Conservation (phyloP, 2,113 vertebrate genomes). For the Ictalurus furcatus region DNA sequence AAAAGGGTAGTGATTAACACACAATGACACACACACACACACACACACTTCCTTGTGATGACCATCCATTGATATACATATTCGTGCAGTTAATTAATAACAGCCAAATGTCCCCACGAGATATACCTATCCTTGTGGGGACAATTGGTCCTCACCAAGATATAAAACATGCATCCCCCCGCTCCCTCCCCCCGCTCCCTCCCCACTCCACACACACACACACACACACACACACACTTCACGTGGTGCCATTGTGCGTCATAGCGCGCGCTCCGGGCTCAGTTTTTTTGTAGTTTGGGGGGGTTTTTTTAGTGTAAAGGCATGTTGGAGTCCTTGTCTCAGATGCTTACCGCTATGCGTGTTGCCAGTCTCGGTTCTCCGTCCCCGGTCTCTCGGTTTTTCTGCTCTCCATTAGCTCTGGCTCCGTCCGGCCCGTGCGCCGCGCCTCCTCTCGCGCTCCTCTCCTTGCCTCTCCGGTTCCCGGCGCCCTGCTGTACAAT, state of each 20-base stretch:
- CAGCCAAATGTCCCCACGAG: background rate
- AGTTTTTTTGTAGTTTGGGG: no score
- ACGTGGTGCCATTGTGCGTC: conserved; percentile 25
- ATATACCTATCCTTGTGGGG: background rate
- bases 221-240: background rate
- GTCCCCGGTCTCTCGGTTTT: conserved; percentile 58
- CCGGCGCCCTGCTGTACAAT: conserved; percentile 88
- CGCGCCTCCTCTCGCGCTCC: conserved; percentile 71
- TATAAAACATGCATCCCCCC: background rate
- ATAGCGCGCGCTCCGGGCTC: background rate
- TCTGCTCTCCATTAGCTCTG: conserved; percentile 78
- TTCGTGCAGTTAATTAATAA: background rate
- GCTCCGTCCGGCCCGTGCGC: conserved; percentile 70
- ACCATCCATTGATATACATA: background rate
- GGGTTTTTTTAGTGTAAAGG: background rate
- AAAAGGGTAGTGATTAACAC: no score
- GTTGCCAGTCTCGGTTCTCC: conserved; percentile 82
- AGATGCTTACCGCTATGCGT: conserved; percentile 84
- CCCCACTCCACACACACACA: no score
- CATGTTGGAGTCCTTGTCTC: background rate
- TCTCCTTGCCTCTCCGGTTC: conserved; percentile 75
- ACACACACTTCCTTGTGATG: background rate
- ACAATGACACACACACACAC: background rate
- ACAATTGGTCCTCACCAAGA: background rate
- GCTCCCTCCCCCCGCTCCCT: no score